Base-by-base conservation (phyloP, 1,140 invertebrate genomes). In the Megalonaias nervosa region DNA sequence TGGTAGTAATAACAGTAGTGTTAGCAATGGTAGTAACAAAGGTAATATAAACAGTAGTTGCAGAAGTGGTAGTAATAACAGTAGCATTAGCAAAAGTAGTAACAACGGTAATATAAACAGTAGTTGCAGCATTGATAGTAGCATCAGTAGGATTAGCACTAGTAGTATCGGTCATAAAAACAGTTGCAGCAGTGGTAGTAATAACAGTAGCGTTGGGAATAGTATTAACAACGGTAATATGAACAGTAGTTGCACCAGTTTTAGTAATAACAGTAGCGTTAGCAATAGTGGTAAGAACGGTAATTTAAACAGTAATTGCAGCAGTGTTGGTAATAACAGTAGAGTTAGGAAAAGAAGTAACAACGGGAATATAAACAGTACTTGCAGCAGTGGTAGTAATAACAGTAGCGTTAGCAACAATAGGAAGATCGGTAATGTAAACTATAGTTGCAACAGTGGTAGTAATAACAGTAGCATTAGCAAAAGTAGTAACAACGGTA, bases 1-100 rank as follows among this genome's bases (percentile, higher is more conserved):
- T 72, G 73, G 75, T 72, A 77, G 69, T 77, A 77, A 69, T 71
- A 77, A 69, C 62, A 77, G 69, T 77, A 73, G 75, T 77, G 73
- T 68, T 77, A 72, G 75, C 73, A 77, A 69, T 77, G 73, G 69
- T 77, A 77, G 75, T 72, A 77, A 69, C 73, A 72, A 69, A 61
- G 64, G 69, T 77, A 72, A 61, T 77, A 72, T 68, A 73, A 72
- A 69, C 73, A 72, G 75, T 77, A 77, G 69, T 62, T 67, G 67
- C 74, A 78, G 60, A 74, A 74, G 61, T 66, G 67, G 71, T 67
- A 74, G 61, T 78, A 78, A 48, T 67, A 74, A 55, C 74, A 74
- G 61, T 74, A 67, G 19, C 56, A 69, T 17, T 75, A 67, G 67
- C 56, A 69, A 48, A 38, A 56, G 48, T 69, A 56, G 48, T 38